Base-by-base conservation (phyloP, 1,140 invertebrate genomes). In the Metopolophium dirhodum region DNA sequence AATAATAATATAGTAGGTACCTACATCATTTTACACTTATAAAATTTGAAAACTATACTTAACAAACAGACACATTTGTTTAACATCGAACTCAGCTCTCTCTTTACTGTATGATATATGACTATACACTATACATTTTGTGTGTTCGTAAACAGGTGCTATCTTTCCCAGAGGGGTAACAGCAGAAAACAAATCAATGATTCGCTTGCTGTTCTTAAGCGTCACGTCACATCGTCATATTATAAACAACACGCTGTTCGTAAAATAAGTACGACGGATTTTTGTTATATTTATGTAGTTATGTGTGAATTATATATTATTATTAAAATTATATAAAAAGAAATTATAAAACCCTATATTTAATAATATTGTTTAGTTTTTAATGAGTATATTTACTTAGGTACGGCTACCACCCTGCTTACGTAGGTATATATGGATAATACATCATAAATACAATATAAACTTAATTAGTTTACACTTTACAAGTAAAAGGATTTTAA, bases 91-190 rank as follows among this genome's bases (percentile, higher is more conserved):
- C 22, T 89, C 35, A 41, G 18, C 47, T 89, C 8, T 57, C 7
- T 54, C 54, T n/a, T n/a, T 77, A 61, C 57, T 26, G 11, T 61
- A 61, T 61, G 30, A 9, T 51, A 18, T 51, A 51, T 35, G n/a
- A 14, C n/a, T n/a, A 18, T 90, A 61, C 14, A 88, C 86, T 49
- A 54, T 90, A 61, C 57, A 61, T 30, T 90, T 90, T 90, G 89
- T 90, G 26, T 30, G 90, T 83, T 83, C 61, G 14, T 86, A 93
- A 93, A 93, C 91, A 93, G 91, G 91, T 93, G 91, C 49, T 85
- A 41, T 86, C 82, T 86, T 93, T 93, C 91, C 91, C 91, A 93
- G 89, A 93, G 91, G 91, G 91, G 91, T 41, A 85, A 86, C 91
- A 23, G 68, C 91, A n/a, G 68, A 83, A 51, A 51, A 86, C 82